Conservation (phyloP, 92 coral and sea anemone genomes). For the Umimayanthus chanpuru region DNA sequence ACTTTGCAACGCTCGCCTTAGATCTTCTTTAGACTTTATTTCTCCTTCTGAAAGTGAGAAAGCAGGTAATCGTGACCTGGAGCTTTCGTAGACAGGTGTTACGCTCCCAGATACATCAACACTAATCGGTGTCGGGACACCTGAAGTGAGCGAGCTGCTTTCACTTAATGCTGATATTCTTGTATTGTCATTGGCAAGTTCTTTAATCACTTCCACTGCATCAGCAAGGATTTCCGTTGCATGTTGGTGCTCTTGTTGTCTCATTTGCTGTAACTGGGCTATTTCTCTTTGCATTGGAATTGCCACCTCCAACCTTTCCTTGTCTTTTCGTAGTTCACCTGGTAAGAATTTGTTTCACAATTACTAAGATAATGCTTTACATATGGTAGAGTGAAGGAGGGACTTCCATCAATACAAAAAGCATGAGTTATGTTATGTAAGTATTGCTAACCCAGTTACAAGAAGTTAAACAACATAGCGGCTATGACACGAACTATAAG, state of each 20-base stretch:
- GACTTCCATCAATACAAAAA: too few species aligned
- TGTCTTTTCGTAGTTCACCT: conserved; percentile 49
- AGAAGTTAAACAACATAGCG: too few species aligned
- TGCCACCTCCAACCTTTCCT: conserved; percentile 59
- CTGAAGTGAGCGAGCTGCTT: background rate
- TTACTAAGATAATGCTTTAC: background rate
- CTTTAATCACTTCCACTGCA: conserved; percentile 69
- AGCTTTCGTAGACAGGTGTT: conserved; percentile 9
- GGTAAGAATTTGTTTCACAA: background rate
- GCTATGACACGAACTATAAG: too few species aligned
- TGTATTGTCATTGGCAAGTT: conserved; percentile 44
- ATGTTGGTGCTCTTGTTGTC: conserved; percentile 82
- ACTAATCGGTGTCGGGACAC: background rate
- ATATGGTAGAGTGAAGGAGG: too few species aligned
- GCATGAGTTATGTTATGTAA: too few species aligned
- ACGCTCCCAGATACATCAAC: background rate
- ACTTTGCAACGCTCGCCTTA: conserved; percentile 62
- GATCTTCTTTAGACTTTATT: conserved; percentile 65
- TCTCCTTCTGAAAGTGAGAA: conserved; percentile 42
- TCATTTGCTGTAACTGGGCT: conserved; percentile 69
- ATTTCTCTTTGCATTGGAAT: conserved; percentile 81
- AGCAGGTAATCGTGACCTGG: background rate
- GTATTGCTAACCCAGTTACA: too few species aligned
- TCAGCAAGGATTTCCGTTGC: conserved; percentile 66
- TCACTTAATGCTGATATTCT: background rate